phyloP scores from a whole-genome alignment of 2,797 vertebrate species.

The Parauchenoglanis ngamensis region DNA sequence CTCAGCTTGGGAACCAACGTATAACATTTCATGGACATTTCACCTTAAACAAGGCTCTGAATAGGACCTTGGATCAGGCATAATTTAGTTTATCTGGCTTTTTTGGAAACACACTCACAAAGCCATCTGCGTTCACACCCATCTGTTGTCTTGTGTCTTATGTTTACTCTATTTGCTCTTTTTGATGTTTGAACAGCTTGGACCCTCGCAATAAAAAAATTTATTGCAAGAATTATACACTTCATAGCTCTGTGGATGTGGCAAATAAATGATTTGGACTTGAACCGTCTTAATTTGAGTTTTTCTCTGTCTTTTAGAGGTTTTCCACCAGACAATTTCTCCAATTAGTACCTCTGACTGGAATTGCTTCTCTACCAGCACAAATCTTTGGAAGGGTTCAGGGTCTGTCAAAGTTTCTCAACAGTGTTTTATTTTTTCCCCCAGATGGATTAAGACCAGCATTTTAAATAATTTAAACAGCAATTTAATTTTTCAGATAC shows the following conservation, averaged over 20 bases:
- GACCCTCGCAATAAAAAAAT: not conserved
- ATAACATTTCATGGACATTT: not conserved
- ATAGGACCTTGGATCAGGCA: no score
- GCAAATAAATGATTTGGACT: not conserved
- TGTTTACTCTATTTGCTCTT: not conserved
- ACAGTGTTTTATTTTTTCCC: not conserved
- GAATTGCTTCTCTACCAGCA: constrained; percentile 4
- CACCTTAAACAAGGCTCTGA: not conserved
- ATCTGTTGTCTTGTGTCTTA: not conserved
- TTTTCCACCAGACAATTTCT: not conserved
- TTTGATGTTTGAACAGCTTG: not conserved
- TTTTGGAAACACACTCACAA: not conserved
- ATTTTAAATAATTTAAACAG: not conserved
- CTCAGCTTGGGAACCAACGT: not conserved
- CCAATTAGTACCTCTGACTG: not conserved
- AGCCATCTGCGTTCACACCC: not conserved
- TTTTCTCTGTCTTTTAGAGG: not conserved
- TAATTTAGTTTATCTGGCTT: not conserved
- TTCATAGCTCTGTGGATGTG: not conserved
- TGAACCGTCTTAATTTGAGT: not conserved
- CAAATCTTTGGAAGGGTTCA: not conserved
- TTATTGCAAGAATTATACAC: not conserved
- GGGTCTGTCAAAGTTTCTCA: not conserved
- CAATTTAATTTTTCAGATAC: not conserved
- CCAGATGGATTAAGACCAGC: not conserved